Conservation (phyloP, 1,140 invertebrate genomes). For the Penaeus indicus region DNA sequence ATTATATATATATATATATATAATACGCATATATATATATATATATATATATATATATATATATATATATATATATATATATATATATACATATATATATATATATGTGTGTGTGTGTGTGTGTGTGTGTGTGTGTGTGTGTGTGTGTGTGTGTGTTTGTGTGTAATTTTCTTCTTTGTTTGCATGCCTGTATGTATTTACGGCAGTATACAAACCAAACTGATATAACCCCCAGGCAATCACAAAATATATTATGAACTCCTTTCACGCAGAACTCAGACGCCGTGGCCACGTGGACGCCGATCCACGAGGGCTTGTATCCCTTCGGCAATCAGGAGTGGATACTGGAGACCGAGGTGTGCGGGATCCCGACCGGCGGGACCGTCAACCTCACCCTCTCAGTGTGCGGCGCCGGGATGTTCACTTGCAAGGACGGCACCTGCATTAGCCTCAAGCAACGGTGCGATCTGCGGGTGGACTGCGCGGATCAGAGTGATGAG, state of each 20-base stretch:
- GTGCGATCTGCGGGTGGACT: conserved; percentile 87
- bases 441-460: conserved; percentile 86
- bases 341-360: conserved; percentile 16
- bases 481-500: conserved; percentile 91
- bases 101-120: no score
- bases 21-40: no score
- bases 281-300: conserved; percentile 27
- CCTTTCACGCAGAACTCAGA: not conserved
- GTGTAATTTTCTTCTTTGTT: not conserved
- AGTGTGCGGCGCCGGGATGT: conserved; percentile 82
- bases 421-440: conserved; percentile 90
- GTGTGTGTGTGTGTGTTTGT: no score
- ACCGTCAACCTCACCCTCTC: conserved; percentile 60
- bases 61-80: no score
- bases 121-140: no score
- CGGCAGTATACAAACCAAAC: not conserved
- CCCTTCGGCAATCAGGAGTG: conserved; percentile 51
- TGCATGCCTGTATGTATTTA: conserved; percentile 13
- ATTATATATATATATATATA: no score
- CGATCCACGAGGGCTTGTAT: not conserved
- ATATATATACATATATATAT: no score
- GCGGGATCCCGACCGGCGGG: conserved; percentile 11
- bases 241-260: not conserved
- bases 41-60: no score
- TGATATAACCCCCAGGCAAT: no score